Conservation (phyloP, 2,888 invertebrate species). For the Baccha elongata region DNA sequence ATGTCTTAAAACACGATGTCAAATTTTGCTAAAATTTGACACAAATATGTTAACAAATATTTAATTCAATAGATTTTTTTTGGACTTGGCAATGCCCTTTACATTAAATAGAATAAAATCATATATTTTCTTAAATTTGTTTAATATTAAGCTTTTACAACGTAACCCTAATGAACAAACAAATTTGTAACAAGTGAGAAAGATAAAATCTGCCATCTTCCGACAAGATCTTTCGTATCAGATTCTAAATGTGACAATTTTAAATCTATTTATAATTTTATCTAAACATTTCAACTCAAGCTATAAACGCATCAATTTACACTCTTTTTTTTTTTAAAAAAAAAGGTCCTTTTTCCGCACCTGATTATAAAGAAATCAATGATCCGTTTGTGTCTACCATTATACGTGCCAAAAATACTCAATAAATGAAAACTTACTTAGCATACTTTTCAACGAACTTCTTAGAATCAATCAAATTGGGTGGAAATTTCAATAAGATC, state of each 20-base stretch:
- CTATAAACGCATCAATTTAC: neutral
- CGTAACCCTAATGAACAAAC: no score
- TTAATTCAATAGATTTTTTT: no score
- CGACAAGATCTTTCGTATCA: no score
- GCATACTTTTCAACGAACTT: constrained; percentile 5
- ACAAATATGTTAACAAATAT: no score
- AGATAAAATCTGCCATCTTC: no score
- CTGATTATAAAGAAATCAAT: constrained; percentile 20
- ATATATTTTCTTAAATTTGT: no score
- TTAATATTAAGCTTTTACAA: no score
- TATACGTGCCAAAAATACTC: constrained; percentile 22
- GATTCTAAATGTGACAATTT: neutral
- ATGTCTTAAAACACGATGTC: no score
- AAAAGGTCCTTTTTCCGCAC: neutral
- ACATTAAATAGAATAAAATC: no score
- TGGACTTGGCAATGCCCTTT: no score
- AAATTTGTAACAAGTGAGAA: no score
- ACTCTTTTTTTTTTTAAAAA: neutral
- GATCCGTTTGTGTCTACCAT: constrained; percentile 4
- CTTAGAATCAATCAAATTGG: constrained; percentile 33
- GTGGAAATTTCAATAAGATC: constrained; percentile 30
- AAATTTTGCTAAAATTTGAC: no score
- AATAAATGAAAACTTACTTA: neutral
- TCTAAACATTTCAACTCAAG: neutral
- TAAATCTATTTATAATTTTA: neutral